Percentiles rank a stretch among this genome's conserved stretches.
Conservation (phyloP, 2,113 vertebrate species). For the Mesembrinibis cayennensis region DNA sequence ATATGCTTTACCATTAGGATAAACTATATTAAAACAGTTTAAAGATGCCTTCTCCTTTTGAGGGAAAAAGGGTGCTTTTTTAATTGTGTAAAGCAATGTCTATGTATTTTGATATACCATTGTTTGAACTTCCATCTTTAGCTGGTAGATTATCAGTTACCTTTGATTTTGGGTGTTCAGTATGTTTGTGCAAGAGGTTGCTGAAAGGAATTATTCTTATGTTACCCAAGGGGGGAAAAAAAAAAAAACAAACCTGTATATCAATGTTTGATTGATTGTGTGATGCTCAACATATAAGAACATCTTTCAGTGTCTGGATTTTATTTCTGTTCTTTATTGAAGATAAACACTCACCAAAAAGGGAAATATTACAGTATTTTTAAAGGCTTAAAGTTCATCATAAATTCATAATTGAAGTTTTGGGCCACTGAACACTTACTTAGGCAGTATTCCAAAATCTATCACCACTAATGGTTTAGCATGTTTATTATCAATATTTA, state of each 20-base stretch:
- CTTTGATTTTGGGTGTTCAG: conserved; percentile 68
- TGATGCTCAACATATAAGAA: conserved; percentile 77
- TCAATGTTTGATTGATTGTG: conserved; percentile 83
- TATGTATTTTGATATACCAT: conserved; percentile 84
- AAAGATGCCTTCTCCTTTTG: conserved; percentile 77
- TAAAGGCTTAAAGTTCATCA: conserved; percentile 44
- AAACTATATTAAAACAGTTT: conserved; percentile 69
- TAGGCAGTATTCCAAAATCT: conserved; percentile 49
- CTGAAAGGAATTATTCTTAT: conserved; percentile 67
- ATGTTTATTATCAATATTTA: conserved; percentile 42
- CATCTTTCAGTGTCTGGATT: conserved; percentile 74
- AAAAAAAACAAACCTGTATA: conserved; percentile 64
- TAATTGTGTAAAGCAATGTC: conserved; percentile 73
- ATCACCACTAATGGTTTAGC: conserved; percentile 51
- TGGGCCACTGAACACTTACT: conserved; percentile 48
- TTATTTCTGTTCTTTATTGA: conserved; percentile 78
- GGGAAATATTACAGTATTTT: background rate
- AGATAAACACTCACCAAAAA: conserved; percentile 86
- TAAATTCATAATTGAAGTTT: conserved; percentile 44
- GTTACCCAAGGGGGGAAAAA: conserved; percentile 58
- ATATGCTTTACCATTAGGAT: conserved; percentile 72
- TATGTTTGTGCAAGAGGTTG: conserved; percentile 70
- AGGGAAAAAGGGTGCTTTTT: conserved; percentile 80
- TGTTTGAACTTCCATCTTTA: conserved; percentile 90
- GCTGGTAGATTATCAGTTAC: conserved; percentile 75